Evolutionary conservation across 2,888 invertebrate species (phyloP), one percentile per base, ranked within the genome.

Genomic region (Drosophila limbata): DNA sequence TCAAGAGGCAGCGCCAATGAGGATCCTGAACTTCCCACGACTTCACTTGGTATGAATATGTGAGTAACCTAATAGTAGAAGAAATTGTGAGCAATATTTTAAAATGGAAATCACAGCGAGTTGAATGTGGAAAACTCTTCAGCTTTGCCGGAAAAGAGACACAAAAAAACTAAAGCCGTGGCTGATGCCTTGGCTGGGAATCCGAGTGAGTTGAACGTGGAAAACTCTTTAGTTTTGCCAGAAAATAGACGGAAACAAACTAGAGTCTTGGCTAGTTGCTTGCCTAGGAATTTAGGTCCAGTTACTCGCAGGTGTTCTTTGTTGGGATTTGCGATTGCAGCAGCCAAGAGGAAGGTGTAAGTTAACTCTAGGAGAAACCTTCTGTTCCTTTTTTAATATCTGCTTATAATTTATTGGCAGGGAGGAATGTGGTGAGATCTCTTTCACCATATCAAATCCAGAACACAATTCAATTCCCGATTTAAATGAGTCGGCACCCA

Each of bases 291-390:
- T 19, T 21, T 19, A 2, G 21, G n/a, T 44, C 15, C 56, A 8
- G 21, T 44, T 11, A 33, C 11, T 11, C 45, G 56, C 8, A 33
- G 45, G 13, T 35, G 25, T 4, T 35, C 56, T 1, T 15, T 55
- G 1, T 6, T 35, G 21, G 15, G n/a, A 21, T 11, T 15, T 3
- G 15, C 44, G 5, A 10, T n/a, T 15, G 6, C 9, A n/a, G 40
- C 40, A n/a, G 8, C 19, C 4, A 51, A 60, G 13, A 15, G 51
- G 10, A 61, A 52, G 19, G n/a, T 37, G 61, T 60, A 60, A 51
- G 50, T 33, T 6, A 0, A 4, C 3, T 4, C 2, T 10, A 6
- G 15, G 11, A 5, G 11, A 11, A 17, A 31, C 8, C 13, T 6
- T 37, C 5, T 21, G 3, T 31, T 28, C 11, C 19, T 1, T 2